Evolutionary conservation across 92 coral and sea anemone genomes (phyloP).

Genomic region (Epizoanthus scotinus): DNA sequence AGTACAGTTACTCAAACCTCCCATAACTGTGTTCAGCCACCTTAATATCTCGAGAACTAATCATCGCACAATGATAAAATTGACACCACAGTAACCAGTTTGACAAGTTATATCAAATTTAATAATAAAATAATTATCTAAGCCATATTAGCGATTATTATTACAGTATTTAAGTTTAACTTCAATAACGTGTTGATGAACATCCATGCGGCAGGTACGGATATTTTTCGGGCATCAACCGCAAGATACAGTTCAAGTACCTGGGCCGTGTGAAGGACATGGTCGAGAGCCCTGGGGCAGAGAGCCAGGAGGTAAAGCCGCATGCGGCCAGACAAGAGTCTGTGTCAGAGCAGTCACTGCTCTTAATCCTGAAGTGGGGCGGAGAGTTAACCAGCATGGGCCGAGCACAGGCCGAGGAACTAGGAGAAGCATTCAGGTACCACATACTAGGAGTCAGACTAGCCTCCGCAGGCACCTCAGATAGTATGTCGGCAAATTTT

Average conservation of each 20-base stretch:
- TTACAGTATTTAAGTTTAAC: background rate
- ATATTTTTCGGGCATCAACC: slow-evolving; percentile 60
- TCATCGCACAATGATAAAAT: no score
- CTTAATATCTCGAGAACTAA: no score
- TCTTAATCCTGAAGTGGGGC: slow-evolving; percentile 60
- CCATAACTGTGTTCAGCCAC: no score
- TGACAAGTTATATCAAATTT: no score
- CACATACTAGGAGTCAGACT: background rate
- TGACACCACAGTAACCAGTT: no score
- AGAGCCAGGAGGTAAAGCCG: slow-evolving; percentile 33
- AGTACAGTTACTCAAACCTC: no score
- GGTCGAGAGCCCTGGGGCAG: slow-evolving; percentile 41
- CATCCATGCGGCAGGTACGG: slow-evolving; percentile 47
- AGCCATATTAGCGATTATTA: background rate
- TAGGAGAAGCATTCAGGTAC: slow-evolving; percentile 59
- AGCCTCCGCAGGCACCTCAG: background rate
- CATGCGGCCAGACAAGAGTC: slow-evolving; percentile 5
- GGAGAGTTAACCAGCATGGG: slow-evolving; percentile 62
- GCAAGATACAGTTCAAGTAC: slow-evolving; percentile 56
- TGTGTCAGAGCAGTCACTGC: slow-evolving; percentile 42
- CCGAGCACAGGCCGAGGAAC: slow-evolving; percentile 57
- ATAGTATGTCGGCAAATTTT: no score
- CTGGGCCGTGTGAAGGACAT: slow-evolving; percentile 43
- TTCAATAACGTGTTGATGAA: background rate
- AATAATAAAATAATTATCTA: no score